These are phyloP conservation scores for Barypeithes pellucidus DNA, from an alignment of 2,888 invertebrate species.

Conservation along the genomic window DNA sequence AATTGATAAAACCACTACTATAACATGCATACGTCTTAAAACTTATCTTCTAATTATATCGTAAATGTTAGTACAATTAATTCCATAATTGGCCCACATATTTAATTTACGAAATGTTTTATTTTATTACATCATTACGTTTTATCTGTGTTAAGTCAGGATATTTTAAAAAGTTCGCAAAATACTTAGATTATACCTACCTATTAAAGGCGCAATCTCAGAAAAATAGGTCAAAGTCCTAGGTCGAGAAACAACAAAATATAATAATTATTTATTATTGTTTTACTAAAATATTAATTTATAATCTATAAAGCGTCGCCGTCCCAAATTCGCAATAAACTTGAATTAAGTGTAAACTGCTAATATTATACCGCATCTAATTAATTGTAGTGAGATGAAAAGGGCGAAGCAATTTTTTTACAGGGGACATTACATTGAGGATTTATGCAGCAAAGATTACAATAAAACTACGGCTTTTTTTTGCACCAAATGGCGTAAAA, in stretches of 20 bases:
- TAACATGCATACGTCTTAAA: not conserved
- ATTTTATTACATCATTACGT: constrained; percentile 5
- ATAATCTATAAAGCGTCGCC: no score
- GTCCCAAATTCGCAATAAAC: no score
- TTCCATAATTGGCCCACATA: not conserved
- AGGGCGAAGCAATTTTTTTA: no score
- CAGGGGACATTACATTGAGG: no score
- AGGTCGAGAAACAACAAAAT: not conserved
- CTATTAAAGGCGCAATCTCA: no score
- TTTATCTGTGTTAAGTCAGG: not conserved
- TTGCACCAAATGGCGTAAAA: no score
- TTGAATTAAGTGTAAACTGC: no score
- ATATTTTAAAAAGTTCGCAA: not conserved
- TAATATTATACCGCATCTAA: no score
- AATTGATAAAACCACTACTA: not conserved
- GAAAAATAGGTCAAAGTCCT: not conserved
- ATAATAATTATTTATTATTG: not conserved
- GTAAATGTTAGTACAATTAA: not conserved
- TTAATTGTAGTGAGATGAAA: no score
- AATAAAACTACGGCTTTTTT: no score
- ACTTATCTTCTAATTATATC: constrained; percentile 4
- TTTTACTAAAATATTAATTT: not conserved
- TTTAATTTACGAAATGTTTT: constrained; percentile 2
- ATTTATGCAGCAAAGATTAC: no score
- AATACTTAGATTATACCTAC: not conserved